Evolutionary conservation across 1,140 invertebrate species (phyloP), one percentile per base, ranked within the genome.

Genomic region (Zaprionus camerounensis): DNA sequence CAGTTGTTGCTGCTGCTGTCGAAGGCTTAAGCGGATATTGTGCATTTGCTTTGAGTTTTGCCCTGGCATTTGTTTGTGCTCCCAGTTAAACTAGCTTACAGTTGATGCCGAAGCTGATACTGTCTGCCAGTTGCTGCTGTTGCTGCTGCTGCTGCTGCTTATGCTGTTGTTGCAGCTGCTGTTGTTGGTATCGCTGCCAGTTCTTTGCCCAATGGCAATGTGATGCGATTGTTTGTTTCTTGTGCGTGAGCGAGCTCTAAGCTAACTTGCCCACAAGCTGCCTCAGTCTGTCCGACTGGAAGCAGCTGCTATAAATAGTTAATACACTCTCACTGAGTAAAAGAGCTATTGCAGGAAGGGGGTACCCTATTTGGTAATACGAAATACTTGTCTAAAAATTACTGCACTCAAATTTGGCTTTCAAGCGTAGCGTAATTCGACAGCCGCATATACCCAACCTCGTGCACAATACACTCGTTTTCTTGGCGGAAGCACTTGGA

Each of bases 11-110:
- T 71, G 36, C 44, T 56, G 51, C 84, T 88, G 84, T 90, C 84
- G 81, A 88, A 88, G 84, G 81, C 78, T 88, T 90, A 85, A 78
- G 78, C 72, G 85, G 85, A 84, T 90, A 80, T 76, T 84, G 85
- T 90, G 85, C 85, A 90, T 84, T 87, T 88, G 84, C 78, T 81
- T 68, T 62, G 78, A 78, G 78, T 83, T 81, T 78, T 62, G 73
- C 63, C 69, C 69, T 63, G 46, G 84, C 84, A 90, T 87, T 87
- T 87, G 85, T 88, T 88, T 88, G 84, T 66, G 82, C 71, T 71
- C 78, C 64, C 58, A 66, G 71, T 80, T 72, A 65, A 88, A 88
- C 84, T 87, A 80, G 84, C 85, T 90, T 90, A 90, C 76, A 79
- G 73, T 68, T 62, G 56, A 46, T 68, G 77, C 38, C 72, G 72